Evolutionary conservation across 2,113 vertebrate genomes (phyloP).

Genomic region (Puffinus mauretanicus): DNA sequence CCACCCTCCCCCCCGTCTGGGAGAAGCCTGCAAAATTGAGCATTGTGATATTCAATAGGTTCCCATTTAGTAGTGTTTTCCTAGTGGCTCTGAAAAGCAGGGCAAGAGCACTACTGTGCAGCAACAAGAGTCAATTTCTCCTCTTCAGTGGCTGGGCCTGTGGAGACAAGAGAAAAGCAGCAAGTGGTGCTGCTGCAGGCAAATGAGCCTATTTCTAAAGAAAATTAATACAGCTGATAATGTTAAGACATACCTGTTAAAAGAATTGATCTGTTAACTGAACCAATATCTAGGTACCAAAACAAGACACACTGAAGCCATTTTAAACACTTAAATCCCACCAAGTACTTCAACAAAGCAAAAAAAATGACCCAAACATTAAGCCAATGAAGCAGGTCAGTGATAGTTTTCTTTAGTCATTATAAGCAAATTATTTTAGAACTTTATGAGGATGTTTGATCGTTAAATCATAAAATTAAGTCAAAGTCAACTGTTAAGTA

Average conservation of each 20-base stretch:
- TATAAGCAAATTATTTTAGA: background rate
- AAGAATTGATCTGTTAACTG: slow-evolving; percentile 68
- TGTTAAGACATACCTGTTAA: slow-evolving; percentile 69
- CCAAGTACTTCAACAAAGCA: background rate
- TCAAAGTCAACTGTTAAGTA: background rate
- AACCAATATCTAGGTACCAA: slow-evolving; percentile 66
- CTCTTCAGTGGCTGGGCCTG: slow-evolving; percentile 72
- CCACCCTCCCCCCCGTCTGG: slow-evolving; percentile 40
- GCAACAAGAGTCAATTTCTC: slow-evolving; percentile 72
- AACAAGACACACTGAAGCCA: slow-evolving; percentile 57
- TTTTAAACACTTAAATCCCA: slow-evolving; percentile 54
- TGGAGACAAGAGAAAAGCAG: slow-evolving; percentile 74
- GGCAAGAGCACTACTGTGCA: slow-evolving; percentile 69
- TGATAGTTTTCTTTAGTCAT: background rate
- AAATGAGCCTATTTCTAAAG: slow-evolving; percentile 69
- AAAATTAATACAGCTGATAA: slow-evolving; percentile 63
- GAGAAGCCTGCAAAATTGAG: slow-evolving; percentile 51
- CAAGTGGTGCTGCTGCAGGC: slow-evolving; percentile 72
- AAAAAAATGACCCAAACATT: background rate
- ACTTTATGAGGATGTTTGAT: background rate
- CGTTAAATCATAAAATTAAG: background rate
- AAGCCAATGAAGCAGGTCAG: background rate
- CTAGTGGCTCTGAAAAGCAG: slow-evolving; percentile 68
- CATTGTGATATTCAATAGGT: slow-evolving; percentile 55
- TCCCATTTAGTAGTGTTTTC: slow-evolving; percentile 65